Conservation (phyloP, 2,888 invertebrate genomes). For the Drosophila antonietae region DNA sequence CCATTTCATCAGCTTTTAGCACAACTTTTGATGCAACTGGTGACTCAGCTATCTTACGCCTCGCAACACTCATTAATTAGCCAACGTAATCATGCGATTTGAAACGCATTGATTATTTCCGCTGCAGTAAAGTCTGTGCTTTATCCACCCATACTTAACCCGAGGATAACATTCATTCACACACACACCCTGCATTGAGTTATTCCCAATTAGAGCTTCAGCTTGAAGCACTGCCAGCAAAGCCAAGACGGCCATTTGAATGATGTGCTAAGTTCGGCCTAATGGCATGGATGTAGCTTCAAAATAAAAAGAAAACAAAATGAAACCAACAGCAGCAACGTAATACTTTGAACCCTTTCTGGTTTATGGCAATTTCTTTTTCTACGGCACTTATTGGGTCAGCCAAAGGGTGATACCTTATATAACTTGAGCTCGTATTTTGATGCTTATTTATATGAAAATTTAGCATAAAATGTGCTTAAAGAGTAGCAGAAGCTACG, state of each 20-base stretch:
- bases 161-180: not conserved
- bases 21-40: not conserved
- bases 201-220: not conserved
- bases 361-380: slow-evolving; percentile 4
- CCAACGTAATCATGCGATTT: not conserved
- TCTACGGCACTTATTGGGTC: not conserved
- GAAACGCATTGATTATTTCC: not conserved
- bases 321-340: not conserved
- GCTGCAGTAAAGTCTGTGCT: not conserved
- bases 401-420: not conserved
- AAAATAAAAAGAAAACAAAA: not conserved
- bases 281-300: not conserved
- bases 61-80: not conserved
- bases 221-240: not conserved
- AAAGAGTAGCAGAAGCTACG: not conserved
- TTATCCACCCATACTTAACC: not conserved
- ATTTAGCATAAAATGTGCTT: not conserved
- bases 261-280: not conserved
- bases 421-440: not conserved
- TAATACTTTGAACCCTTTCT: slow-evolving; percentile 2
- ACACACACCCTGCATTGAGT: not conserved
- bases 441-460: slow-evolving; percentile 3
- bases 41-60: not conserved
- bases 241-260: slow-evolving; percentile 1
- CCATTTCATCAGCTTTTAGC: not conserved